phyloP scores from a whole-genome alignment of 1,140 invertebrate genomes.

The Nebria ingens region DNA sequence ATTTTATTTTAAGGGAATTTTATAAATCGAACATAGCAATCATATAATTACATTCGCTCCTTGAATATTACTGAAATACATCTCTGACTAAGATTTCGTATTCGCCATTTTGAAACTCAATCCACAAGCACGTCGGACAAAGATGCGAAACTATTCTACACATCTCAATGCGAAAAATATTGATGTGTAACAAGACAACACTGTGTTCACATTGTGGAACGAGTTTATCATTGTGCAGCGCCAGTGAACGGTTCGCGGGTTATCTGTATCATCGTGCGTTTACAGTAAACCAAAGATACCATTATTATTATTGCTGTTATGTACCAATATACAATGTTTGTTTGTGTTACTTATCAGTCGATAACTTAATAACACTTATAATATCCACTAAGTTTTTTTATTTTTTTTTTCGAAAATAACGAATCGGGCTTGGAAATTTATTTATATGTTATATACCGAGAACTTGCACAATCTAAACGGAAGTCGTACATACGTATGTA shows the following conservation, averaged over 20 bases:
- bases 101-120: background rate
- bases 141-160: background rate
- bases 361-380: conserved; percentile 1
- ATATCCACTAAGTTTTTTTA: background rate
- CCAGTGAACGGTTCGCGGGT: background rate
- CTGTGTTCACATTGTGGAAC: conserved; percentile 7
- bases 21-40: too few relatives aligned
- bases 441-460: background rate
- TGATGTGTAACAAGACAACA: background rate
- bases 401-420: too few relatives aligned
- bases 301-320: background rate
- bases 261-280: conserved; percentile 5
- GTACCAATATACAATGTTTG: background rate
- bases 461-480: background rate
- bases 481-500: background rate
- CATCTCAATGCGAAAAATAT: background rate
- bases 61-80: too few relatives aligned
- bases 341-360: background rate
- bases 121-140: too few relatives aligned
- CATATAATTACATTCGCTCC: too few relatives aligned
- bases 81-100: too few relatives aligned
- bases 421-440: too few relatives aligned
- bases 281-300: background rate
- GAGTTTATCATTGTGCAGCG: background rate
- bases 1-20: too few relatives aligned